A percentile compares a stretch with the other conserved stretches of the same genome.
These are phyloP conservation scores for Drosophila bifasciata DNA, from an alignment of 1,140 invertebrate genomes.

Conservation along the genomic window DNA sequence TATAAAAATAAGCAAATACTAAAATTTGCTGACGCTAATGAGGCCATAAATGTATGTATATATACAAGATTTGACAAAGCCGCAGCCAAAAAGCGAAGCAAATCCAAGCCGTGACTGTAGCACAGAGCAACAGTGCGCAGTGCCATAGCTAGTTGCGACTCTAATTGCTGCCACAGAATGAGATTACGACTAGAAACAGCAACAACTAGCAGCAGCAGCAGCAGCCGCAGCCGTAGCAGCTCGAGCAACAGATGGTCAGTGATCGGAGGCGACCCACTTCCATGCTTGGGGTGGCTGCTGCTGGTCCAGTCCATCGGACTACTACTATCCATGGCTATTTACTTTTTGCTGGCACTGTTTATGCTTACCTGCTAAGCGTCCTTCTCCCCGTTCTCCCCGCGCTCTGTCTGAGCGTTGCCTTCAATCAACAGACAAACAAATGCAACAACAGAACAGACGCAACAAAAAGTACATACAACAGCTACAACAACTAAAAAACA, in stretches of 20 bases:
- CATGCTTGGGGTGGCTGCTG: conserved; percentile 56
- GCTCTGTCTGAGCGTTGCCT: conserved; percentile 29
- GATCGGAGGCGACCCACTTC: conserved; percentile 70
- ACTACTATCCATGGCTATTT: conserved; percentile 55
- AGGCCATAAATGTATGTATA: conserved; percentile 66
- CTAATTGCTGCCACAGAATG: conserved; percentile 77
- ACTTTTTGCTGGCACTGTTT: conserved; percentile 74
- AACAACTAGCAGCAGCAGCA: neutral
- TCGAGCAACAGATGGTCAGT: conserved; percentile 69
- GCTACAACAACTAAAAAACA: conserved; percentile 47
- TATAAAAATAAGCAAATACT: conserved; percentile 16
- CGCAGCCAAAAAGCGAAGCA: conserved; percentile 25
- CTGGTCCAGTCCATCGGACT: conserved; percentile 38
- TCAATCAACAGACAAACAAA: conserved; percentile 64
- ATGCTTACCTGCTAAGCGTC: conserved; percentile 58
- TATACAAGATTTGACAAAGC: conserved; percentile 39
- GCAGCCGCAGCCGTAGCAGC: conserved; percentile 26
- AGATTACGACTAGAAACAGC: conserved; percentile 52
- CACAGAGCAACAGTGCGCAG: conserved; percentile 23
- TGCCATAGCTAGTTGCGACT: conserved; percentile 48
- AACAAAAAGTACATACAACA: conserved; percentile 56
- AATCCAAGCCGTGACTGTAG: conserved; percentile 40
- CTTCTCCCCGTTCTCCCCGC: neutral
- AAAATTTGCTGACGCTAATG: conserved; percentile 71
- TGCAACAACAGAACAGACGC: conserved; percentile 17